Evolutionary conservation across 2,888 invertebrate species (phyloP).

Genomic region (Clanis bilineata): DNA sequence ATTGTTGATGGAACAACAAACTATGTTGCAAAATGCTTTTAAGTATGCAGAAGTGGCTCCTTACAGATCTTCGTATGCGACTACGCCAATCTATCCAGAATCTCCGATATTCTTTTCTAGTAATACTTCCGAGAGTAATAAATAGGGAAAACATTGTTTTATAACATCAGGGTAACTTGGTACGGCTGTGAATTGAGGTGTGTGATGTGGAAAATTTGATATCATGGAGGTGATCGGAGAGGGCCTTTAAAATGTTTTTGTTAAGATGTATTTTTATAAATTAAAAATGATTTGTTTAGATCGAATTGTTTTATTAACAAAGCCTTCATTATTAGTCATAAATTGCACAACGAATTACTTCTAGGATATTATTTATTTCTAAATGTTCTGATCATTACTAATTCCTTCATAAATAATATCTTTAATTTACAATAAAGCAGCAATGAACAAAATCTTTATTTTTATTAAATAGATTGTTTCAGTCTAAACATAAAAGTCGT

Average conservation of each 20-base stretch:
- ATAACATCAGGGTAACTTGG: not conserved
- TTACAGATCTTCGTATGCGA: slow-evolving; percentile 43
- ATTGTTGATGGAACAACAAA: slow-evolving; percentile 67
- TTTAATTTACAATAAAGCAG: too few relatives aligned
- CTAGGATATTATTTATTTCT: too few relatives aligned
- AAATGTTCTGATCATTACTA: too few relatives aligned
- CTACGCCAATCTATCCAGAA: slow-evolving; percentile 54
- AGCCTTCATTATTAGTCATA: too few relatives aligned
- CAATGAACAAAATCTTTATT: too few relatives aligned
- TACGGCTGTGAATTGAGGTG: not conserved
- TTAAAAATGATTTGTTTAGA: not conserved
- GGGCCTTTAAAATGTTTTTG: not conserved
- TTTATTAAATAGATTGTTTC: too few relatives aligned
- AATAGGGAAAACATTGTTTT: slow-evolving; percentile 1
- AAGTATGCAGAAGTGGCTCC: slow-evolving; percentile 49
- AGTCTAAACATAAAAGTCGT: too few relatives aligned
- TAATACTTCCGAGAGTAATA: slow-evolving; percentile 25
- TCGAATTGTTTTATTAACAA: not conserved
- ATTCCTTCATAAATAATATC: too few relatives aligned
- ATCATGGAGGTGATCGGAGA: too few relatives aligned
- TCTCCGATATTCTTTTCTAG: slow-evolving; percentile 58
- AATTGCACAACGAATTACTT: too few relatives aligned
- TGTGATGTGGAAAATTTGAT: not conserved
- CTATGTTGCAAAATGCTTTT: slow-evolving; percentile 60
- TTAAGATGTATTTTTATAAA: not conserved